phyloP scores from a whole-genome alignment of 2,797 vertebrate genomes.

The Spinus pinus region DNA sequence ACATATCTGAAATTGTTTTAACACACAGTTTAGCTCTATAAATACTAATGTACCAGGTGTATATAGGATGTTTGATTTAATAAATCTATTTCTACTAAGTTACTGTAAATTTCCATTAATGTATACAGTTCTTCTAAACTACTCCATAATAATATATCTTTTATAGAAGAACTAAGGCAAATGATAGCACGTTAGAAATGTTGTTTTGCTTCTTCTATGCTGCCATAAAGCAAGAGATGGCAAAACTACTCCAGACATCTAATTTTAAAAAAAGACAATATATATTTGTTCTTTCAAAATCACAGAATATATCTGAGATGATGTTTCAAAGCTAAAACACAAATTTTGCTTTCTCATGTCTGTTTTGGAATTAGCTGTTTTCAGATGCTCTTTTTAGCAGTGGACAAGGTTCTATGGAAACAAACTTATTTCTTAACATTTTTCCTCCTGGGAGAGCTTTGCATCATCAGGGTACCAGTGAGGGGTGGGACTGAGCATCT shows the following conservation, averaged over 20 bases:
- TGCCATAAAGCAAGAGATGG: background rate
- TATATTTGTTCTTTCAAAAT: background rate
- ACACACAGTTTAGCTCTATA: background rate
- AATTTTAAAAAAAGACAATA: accelerated
- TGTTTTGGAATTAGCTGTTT: background rate
- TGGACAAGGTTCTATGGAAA: background rate
- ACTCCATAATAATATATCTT: background rate
- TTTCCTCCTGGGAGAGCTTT: background rate
- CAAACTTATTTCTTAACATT: background rate
- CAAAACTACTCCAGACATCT: background rate
- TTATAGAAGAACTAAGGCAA: background rate
- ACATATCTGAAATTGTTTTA: background rate
- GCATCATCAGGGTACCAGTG: background rate
- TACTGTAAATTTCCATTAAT: background rate
- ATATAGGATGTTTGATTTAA: background rate
- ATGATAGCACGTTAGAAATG: background rate
- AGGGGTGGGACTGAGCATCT: background rate
- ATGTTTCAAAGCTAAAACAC: background rate
- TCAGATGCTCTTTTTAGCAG: background rate
- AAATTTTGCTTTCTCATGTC: background rate
- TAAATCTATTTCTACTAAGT: background rate
- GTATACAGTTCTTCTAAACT: background rate
- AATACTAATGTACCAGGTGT: background rate
- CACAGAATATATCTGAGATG: background rate
- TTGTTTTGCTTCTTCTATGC: background rate